Base-by-base conservation (phyloP, 1,140 invertebrate species). In the Drosophila suzukii region DNA sequence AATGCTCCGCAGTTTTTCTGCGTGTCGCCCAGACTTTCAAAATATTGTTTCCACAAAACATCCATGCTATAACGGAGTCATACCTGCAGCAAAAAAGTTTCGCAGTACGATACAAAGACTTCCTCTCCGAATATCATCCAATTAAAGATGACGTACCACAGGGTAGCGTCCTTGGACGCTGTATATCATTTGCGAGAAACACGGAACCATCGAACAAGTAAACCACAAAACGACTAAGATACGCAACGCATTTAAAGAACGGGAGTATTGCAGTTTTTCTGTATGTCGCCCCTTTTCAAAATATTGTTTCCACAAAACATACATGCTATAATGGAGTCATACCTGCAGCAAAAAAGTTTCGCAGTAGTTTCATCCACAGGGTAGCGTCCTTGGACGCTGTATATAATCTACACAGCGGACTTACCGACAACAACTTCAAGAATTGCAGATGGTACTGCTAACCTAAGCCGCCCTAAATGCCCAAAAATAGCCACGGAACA, bases 371-470 rank as follows among this genome's bases (percentile, higher is more conserved):
- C n/a, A n/a, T 1, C 12, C 36, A 38, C 10, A 20, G 20, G 36
- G 36, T 11, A 34, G 49, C 8, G 49, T 34, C n/a, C 30, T 53
- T 53, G 32, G 30, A 20, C 32, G 20, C 11, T 53, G 15, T 36
- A 53, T 36, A 53, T 17, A n/a, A 36, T 53, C 12, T 36, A 53
- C 15, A 36, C 50, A 53, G 32, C n/a, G 36, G 50, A 53, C n/a
- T 8, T 34, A 17, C 32, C 20, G 20, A 20, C 20, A 20, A 51
- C 30, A 36, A 53, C 15, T 6, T 38, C 15, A 36, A 20, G 10
- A 36, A 13, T 53, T 17, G 15, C 50, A 20, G n/a, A 39, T 39
- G 38, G n/a, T n/a, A 39, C 34, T 36, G 34, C 27, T 6, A 30
- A 3, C 27, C 27, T 30, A 3, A 30, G 27, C 6, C 27, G 30